Evolutionary conservation across 2,113 vertebrate genomes (phyloP).

Genomic region (Channa maculata): DNA sequence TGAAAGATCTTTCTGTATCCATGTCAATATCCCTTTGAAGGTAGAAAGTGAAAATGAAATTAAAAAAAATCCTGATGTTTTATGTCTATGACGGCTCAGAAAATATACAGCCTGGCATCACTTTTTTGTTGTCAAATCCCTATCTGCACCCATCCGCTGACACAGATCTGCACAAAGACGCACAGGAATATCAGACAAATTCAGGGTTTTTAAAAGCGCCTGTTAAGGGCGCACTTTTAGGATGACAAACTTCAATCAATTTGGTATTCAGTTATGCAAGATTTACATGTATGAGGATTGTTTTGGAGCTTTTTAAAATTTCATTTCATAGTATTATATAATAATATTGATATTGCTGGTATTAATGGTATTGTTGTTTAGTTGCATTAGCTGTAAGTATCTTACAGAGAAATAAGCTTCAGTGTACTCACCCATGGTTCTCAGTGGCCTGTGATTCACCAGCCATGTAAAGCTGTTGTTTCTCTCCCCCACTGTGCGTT

Average conservation of each 20-base stretch:
- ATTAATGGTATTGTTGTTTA: conserved; percentile 54
- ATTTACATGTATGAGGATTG: conserved; percentile 54
- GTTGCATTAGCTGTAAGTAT: conserved; percentile 62
- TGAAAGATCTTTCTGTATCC: conserved; percentile 11
- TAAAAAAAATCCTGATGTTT: conserved; percentile 8
- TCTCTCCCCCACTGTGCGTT: conserved; percentile 14
- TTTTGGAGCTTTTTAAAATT: conserved; percentile 50
- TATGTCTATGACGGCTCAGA: not conserved
- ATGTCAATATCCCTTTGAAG: conserved; percentile 11
- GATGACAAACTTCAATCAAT: conserved; percentile 42
- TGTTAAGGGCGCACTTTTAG: conserved; percentile 59
- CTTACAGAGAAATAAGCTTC: conserved; percentile 62
- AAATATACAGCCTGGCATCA: conserved; percentile 3
- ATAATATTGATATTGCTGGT: conserved; percentile 62
- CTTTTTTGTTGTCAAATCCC: conserved; percentile 2
- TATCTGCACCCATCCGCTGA: not conserved
- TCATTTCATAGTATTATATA: conserved; percentile 62
- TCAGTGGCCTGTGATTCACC: conserved; percentile 50
- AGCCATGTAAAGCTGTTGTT: conserved; percentile 27
- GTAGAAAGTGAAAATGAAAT: not conserved
- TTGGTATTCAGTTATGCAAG: conserved; percentile 72
- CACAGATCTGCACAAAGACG: conserved; percentile 54
- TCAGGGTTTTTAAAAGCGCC: conserved; percentile 77
- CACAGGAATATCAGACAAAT: conserved; percentile 65
- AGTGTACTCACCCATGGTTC: conserved; percentile 49